Evolutionary conservation across 2,113 vertebrate species (phyloP).

Genomic region (Hemiscyllium ocellatum): DNA sequence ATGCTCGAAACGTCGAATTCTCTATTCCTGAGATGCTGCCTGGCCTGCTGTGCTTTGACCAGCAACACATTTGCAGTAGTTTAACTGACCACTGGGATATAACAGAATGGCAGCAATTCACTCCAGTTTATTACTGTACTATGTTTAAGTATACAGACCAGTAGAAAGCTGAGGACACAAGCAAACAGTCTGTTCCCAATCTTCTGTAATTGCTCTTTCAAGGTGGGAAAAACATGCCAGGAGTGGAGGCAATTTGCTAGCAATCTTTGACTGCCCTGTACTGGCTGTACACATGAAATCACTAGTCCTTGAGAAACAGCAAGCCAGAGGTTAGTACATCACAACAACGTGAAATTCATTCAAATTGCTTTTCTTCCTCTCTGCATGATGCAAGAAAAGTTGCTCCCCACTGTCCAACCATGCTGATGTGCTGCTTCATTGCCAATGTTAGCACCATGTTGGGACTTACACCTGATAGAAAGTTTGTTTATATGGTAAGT

Average conservation of each 20-base stretch:
- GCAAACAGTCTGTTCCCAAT: background rate
- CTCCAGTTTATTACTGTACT: background rate
- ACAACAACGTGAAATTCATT: background rate
- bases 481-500: background rate
- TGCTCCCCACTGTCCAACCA: background rate
- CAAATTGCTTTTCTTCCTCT: background rate
- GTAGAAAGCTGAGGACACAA: background rate
- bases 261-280: background rate
- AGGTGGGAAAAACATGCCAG: background rate
- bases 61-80: no score
- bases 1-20: no score
- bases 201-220: background rate
- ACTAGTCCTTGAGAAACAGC: background rate
- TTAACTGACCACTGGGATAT: background rate
- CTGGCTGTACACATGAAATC: background rate
- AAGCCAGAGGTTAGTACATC: background rate
- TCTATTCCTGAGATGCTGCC: no score
- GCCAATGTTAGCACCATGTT: background rate
- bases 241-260: background rate
- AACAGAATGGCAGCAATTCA: background rate
- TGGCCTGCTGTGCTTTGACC: no score
- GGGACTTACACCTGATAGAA: background rate
- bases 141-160: background rate
- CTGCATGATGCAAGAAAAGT: background rate
- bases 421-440: background rate